A percentile compares a stretch with the other conserved stretches of the same genome.
These are phyloP conservation scores for Yponomeuta sedellus DNA, from an alignment of 2,888 invertebrate species.

Conservation along the genomic window DNA sequence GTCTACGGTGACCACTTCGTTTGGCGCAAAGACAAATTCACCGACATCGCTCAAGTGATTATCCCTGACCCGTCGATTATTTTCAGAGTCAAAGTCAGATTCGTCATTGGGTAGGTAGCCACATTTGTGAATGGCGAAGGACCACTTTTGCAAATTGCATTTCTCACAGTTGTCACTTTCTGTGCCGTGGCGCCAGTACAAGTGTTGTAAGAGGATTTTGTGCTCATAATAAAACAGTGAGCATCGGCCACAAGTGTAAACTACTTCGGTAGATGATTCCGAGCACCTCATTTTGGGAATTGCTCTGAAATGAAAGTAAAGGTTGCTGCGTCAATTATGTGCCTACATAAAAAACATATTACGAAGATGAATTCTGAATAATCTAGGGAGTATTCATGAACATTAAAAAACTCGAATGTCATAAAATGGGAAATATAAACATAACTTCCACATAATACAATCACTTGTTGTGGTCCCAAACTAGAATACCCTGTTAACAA, in stretches of 20 bases:
- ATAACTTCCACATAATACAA: too few species aligned
- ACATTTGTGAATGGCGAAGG: conserved; percentile 47
- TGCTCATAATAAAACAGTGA: conserved; percentile 43
- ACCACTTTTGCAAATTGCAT: conserved; percentile 46
- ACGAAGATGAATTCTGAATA: too few species aligned
- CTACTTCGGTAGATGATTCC: conserved; percentile 2
- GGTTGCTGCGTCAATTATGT: not conserved
- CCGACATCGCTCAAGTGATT: too few species aligned
- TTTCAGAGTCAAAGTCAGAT: conserved; percentile 18
- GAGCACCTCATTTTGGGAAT: conserved; percentile 6
- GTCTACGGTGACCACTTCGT: not conserved
- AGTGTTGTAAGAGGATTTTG: conserved; percentile 47
- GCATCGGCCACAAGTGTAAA: conserved; percentile 44
- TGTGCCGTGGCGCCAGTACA: conserved; percentile 59
- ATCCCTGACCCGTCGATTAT: not conserved
- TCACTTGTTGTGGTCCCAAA: too few species aligned
- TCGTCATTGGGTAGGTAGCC: conserved; percentile 40
- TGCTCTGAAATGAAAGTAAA: not conserved
- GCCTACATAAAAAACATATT: too few species aligned
- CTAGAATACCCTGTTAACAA: too few species aligned
- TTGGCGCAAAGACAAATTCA: too few species aligned
- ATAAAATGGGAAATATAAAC: too few species aligned
- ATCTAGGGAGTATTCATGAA: too few species aligned
- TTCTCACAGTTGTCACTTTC: conserved; percentile 43
- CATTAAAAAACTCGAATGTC: too few species aligned